A percentile compares a stretch with the other conserved stretches of the same genome.
Conservation (phyloP, 2,113 vertebrate genomes). For the Mormyrus iriodes region DNA sequence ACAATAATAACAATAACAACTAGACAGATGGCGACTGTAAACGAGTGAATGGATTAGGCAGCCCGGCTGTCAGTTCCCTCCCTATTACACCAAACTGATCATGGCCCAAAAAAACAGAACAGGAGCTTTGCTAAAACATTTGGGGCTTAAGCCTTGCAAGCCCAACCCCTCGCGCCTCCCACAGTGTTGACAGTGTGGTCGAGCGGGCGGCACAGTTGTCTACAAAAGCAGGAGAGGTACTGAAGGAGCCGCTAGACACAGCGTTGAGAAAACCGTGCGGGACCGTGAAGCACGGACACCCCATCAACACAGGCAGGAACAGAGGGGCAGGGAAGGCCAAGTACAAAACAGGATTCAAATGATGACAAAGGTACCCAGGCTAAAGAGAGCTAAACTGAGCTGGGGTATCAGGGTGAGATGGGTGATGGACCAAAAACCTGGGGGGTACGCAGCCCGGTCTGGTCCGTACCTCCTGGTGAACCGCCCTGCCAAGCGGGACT, state of each 20-base stretch:
- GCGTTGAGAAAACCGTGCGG: not conserved
- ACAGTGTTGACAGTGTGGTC: not conserved
- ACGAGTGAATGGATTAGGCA: not conserved
- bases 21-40: slow-evolving; percentile 1
- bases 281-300: not conserved
- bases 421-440: not conserved
- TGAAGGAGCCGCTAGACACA: not conserved
- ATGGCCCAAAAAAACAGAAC: not conserved
- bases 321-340: not conserved
- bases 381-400: not conserved
- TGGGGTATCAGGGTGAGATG: not conserved
- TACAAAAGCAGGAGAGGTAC: not conserved
- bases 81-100: not conserved
- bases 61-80: slow-evolving; percentile 11
- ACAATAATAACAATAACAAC: not conserved
- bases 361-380: not conserved
- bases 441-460: not conserved
- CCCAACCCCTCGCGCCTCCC: not conserved
- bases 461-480: slow-evolving; percentile 12
- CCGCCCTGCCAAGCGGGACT: slow-evolving; percentile 26
- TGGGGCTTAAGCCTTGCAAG: not conserved
- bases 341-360: not conserved
- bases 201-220: not conserved
- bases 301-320: not conserved
- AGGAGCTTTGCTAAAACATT: not conserved